Evolutionary conservation across 2,888 invertebrate genomes (phyloP), one percentile per base, ranked within the genome.

Genomic region (Torymus texanus): DNA sequence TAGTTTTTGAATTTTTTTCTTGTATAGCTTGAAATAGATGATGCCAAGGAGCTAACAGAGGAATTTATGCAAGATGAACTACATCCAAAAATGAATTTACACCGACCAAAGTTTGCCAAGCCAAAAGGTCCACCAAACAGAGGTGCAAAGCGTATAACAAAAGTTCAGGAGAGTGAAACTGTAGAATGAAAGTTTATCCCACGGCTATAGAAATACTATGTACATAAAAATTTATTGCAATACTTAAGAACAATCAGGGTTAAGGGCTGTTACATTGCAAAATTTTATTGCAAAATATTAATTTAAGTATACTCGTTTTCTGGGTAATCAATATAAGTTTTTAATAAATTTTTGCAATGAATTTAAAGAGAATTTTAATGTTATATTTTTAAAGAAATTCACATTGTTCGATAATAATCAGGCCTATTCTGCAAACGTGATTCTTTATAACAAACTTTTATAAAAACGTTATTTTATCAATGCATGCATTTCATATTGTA

Each of bases 101-200:
- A 97, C 89, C 93, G 95, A 84, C 97, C 96, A 18, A 96, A 97
- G 86, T 99, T 99, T 92, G 96, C 97, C 81, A 98, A 98, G 91
- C 99, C 99, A 0, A 98, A 97, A 91, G 98, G 98, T 11, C 99
- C 98, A 58, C 96, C 97, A 5, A 96, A 95, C 88, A 92, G 98
- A 85, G 98, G 98, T 59, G 97, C 97, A 0, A 97, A 96, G 90
- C 93, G 98, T 82, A 93, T 98, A 85, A 97, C 96, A 68, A 96
- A 95, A 90, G 86, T 89, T 82, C 90, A 90, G 83, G 89, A 89
- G 67, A 75, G 62, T 78, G 81, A 79, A 21, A 68, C 50, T 65
- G 58, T 67, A 12, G 80, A 82, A 72, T 82, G 73, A 80, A 61
- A 53, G 71, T 74, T 55, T 55, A 41, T 41, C 41, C 8, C 41